A percentile compares a stretch with the other conserved stretches of the same genome.
Conservation (phyloP, 1,140 invertebrate species). For the Lutraria rhynchaena region DNA sequence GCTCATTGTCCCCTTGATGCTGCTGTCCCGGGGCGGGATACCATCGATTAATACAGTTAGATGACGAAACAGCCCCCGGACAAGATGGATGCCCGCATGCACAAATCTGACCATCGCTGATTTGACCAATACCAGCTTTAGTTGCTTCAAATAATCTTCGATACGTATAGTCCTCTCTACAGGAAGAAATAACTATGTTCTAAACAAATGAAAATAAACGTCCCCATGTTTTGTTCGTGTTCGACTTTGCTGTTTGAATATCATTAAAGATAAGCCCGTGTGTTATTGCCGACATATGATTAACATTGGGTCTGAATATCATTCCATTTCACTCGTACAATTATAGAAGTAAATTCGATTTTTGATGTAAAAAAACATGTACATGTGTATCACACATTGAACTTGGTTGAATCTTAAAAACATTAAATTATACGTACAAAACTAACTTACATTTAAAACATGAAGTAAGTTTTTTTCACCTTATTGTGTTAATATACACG, state of each 20-base stretch:
- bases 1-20: not conserved
- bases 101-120: not conserved
- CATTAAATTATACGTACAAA: too few species aligned
- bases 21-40: constrained; percentile 6
- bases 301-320: too few species aligned
- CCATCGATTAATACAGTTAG: constrained; percentile 25
- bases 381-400: too few species aligned
- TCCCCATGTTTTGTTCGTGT: not conserved
- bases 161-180: constrained; percentile 46
- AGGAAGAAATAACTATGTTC: constrained; percentile 8
- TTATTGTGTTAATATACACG: too few species aligned
- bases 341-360: too few species aligned
- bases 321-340: too few species aligned
- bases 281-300: not conserved
- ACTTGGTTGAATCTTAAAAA: too few species aligned
- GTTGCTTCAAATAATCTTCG: constrained; percentile 1
- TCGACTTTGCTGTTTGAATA: not conserved
- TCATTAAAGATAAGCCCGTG: not conserved
- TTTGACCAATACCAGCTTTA: not conserved
- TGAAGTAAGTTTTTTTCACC: too few species aligned
- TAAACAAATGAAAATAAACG: not conserved
- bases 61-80: not conserved
- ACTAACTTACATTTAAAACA: too few species aligned
- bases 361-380: too few species aligned
- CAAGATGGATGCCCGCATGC: constrained; percentile 15